These are phyloP conservation scores for Nemoura dubitans DNA, from an alignment of 2,888 invertebrate species.

Conservation along the genomic window DNA sequence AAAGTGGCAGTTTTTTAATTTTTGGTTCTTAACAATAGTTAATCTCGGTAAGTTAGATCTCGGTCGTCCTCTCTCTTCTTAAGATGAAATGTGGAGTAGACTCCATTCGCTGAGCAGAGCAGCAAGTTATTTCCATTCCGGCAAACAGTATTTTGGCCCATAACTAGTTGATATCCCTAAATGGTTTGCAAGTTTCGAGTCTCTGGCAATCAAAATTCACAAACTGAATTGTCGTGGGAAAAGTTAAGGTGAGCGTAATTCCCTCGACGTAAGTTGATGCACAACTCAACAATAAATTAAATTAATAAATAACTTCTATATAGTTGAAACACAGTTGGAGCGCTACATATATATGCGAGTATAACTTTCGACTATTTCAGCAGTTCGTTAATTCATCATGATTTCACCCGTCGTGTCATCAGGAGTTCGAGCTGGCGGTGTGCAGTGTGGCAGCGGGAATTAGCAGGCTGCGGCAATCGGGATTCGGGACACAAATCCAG, in stretches of 20 bases:
- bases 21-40: too few species aligned
- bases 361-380: slow-evolving; percentile 22
- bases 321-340: neutral
- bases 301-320: slow-evolving; percentile 14
- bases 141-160: too few species aligned
- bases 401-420: slow-evolving; percentile 35
- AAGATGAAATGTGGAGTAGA: too few species aligned
- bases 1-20: too few species aligned
- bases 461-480: slow-evolving; percentile 33
- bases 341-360: too few species aligned
- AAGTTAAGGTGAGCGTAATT: neutral
- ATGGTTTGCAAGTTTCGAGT: neutral
- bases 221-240: neutral
- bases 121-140: too few species aligned
- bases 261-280: neutral
- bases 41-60: too few species aligned
- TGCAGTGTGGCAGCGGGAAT: slow-evolving; percentile 28
- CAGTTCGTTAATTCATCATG: slow-evolving; percentile 42
- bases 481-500: slow-evolving; percentile 31
- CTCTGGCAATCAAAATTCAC: neutral
- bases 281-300: neutral
- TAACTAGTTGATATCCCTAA: neutral
- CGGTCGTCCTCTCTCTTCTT: too few species aligned
- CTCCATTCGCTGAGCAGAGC: neutral
- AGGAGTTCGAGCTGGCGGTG: neutral